Percentiles rank a stretch among this genome's conserved stretches.
Conservation (phyloP, 1,140 invertebrate species). For the Mycetomoellerius zeteki region DNA sequence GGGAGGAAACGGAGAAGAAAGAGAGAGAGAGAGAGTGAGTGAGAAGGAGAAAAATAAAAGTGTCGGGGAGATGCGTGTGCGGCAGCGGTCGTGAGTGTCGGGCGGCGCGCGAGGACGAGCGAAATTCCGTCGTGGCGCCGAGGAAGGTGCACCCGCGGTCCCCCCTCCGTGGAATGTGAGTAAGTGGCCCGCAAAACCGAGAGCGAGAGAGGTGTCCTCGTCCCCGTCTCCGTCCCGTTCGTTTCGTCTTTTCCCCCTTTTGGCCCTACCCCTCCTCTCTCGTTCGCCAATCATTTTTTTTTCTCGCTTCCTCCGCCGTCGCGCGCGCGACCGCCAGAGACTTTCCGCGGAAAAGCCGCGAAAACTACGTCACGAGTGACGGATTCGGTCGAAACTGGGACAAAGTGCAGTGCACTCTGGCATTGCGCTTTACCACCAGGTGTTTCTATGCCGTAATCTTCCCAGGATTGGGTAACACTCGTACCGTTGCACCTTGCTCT, state of each 20-base stretch:
- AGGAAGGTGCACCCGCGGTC: conserved; percentile 36
- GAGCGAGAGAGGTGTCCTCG: conserved; percentile 11
- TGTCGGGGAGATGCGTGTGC: conserved; percentile 46
- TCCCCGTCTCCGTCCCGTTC: neutral
- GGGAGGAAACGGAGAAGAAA: conserved; percentile 12
- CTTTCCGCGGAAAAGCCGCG: conserved; percentile 80
- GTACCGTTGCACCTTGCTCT: conserved; percentile 79
- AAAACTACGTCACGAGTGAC: conserved; percentile 86
- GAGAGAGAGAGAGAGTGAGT: neutral
- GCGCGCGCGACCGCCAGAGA: conserved; percentile 45
- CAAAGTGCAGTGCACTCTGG: conserved; percentile 87
- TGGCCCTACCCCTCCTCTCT: too few relatives aligned
- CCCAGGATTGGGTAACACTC: conserved; percentile 85
- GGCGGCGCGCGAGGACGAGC: conserved; percentile 52
- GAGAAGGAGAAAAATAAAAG: conserved; percentile 29
- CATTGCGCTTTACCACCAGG: conserved; percentile 86
- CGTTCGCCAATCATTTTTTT: conserved; percentile 3
- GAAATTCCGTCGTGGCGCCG: conserved; percentile 55
- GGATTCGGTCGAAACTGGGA: conserved; percentile 86
- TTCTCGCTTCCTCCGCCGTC: conserved; percentile 16
- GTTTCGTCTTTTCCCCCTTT: neutral
- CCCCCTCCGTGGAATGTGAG: conserved; percentile 69
- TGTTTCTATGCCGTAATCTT: conserved; percentile 86
- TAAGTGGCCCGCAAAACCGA: conserved; percentile 57
- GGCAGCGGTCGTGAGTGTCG: conserved; percentile 25